Conservation (phyloP, 2,113 vertebrate genomes). For the Datnioides undecimradiatus region DNA sequence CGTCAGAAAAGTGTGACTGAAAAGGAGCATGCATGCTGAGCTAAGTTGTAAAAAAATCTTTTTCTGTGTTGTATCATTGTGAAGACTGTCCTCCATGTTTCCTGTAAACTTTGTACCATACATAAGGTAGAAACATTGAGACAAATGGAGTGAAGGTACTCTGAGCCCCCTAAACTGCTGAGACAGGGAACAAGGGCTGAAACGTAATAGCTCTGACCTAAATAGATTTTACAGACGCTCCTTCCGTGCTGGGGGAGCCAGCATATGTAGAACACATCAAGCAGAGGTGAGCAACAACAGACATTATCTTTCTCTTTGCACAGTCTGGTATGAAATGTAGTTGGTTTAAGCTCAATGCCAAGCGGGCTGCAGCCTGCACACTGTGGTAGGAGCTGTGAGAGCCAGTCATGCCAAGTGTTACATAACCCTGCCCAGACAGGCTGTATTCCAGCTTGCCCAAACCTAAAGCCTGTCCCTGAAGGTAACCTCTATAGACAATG, state of each 20-base stretch:
- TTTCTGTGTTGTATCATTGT: conserved; percentile 36
- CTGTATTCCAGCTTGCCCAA: conserved; percentile 16
- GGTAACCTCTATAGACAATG: conserved; percentile 2
- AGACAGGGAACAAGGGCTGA: conserved; percentile 70
- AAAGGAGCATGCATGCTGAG: conserved; percentile 13
- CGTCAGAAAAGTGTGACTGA: conserved; percentile 34
- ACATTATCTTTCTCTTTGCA: conserved; percentile 52
- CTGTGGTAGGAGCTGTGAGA: conserved; percentile 25
- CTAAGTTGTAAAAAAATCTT: conserved; percentile 17
- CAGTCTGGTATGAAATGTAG: conserved; percentile 52
- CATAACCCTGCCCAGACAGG: conserved; percentile 53
- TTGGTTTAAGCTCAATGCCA: conserved; percentile 56
- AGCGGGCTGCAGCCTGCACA: conserved; percentile 34
- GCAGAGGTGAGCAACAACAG: conserved; percentile 63
- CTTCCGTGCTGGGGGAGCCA: conserved; percentile 50
- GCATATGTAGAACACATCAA: conserved; percentile 75
- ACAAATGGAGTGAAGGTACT: conserved; percentile 56
- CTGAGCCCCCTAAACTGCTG: conserved; percentile 63
- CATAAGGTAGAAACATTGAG: conserved; percentile 66
- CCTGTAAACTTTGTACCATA: conserved; percentile 33
- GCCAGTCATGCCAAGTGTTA: conserved; percentile 45
- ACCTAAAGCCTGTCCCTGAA: conserved; percentile 6
- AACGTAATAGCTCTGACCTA: conserved; percentile 76
- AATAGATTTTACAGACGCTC: conserved; percentile 80
- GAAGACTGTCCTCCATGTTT: conserved; percentile 51